Base-by-base conservation (phyloP, 2,797 vertebrate genomes). In the Aldrovandia affinis region DNA sequence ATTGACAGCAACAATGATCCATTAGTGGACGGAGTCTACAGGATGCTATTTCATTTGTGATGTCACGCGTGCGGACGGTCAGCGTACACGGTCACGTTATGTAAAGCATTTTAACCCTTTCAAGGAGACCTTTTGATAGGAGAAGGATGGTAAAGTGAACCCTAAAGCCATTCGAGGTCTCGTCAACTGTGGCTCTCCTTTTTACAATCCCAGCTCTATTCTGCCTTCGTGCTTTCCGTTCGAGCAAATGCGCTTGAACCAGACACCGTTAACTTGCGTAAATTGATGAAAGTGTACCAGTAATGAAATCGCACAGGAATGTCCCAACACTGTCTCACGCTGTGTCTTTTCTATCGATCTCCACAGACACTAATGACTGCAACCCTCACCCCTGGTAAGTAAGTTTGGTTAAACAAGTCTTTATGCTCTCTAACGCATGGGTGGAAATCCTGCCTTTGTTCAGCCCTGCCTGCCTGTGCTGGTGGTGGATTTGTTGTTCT, bases 371-470 rank as follows among this genome's bases (percentile, higher is more conserved):
- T 33, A 96, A 99, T 25, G 97, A 99, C 92, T 99, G 98, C 89
- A 99, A 96, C 84, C 97, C 98, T 54, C 96, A 97, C 87, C 98
- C 98, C 0, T 99, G 98, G 98, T 99, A 92, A 97, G 97, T 92
- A 39, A 33, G 14, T 20, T 54, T 30, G 42, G 55, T 50, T 42
- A 59, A 77, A 75, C 65, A 73, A 63, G 80, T 20, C 7, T 20
- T 59, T 39, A 63, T n/a, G 39, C 50, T 36, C 50, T 57, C 20
- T 73, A 81, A 28, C 30, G 20, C 73, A 28, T 22, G 75, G 73
- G 82, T 36, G 78, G 59, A 78, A n/a, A 59, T 59, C 33, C 50
- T 77, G 82, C 83, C 59, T 52, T 57, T 85, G 54, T 77, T 78
- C 30, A 12, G 2, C 39, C 65, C 8, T 25, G 3, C 36, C 80